Conservation (phyloP, 2,888 invertebrate genomes). For the Synergus japonicus region DNA sequence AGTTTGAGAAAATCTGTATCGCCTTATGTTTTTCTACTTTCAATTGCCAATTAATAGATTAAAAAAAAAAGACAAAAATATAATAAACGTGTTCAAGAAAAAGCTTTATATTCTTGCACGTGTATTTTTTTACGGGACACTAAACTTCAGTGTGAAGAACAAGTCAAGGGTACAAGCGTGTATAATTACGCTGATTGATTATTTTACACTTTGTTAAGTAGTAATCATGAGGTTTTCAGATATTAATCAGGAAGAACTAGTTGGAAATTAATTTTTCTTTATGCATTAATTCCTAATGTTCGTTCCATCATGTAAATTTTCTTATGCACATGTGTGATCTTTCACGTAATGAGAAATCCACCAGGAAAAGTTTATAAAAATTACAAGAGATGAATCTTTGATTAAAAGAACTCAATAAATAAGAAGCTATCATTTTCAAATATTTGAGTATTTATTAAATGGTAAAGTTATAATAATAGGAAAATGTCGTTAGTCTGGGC, state of each 20-base stretch:
- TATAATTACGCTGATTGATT: not conserved
- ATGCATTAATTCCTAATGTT: not conserved
- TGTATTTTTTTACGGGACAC: not conserved
- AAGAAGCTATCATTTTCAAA: not conserved
- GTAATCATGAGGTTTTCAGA: not conserved
- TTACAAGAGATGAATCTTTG: not conserved
- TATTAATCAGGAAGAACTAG: slow-evolving; percentile 6
- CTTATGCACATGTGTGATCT: not conserved
- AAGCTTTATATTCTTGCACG: not conserved
- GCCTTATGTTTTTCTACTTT: no score
- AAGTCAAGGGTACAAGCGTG: not conserved
- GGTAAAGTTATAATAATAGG: not conserved
- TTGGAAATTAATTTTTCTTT: not conserved
- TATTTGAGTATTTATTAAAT: not conserved
- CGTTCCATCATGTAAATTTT: not conserved
- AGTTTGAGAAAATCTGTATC: not conserved
- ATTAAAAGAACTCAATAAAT: not conserved
- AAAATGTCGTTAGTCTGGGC: not conserved
- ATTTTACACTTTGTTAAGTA: not conserved
- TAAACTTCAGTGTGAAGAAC: not conserved
- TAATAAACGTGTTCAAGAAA: no score
- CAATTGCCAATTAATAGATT: no score
- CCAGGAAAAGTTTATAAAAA: not conserved
- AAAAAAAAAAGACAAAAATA: no score
- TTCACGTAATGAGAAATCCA: not conserved